A percentile compares a stretch with the other conserved stretches of the same genome.
Conservation (phyloP, 2,113 vertebrate genomes). For the Zosterops lateralis region DNA sequence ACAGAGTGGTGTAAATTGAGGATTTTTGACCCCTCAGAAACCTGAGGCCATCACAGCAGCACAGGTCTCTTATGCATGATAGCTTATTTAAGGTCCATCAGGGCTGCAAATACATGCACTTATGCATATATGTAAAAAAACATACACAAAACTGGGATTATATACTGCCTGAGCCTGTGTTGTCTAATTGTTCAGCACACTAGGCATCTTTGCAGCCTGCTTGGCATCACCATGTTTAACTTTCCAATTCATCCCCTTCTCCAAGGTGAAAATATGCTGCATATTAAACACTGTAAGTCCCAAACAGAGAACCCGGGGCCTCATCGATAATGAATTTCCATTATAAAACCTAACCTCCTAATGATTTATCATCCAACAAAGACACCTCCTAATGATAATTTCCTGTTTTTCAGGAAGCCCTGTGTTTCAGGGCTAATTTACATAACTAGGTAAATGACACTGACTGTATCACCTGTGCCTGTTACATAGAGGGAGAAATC, state of each 20-base stretch:
- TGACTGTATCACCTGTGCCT: not conserved
- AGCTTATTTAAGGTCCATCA: not conserved
- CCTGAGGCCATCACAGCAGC: not conserved
- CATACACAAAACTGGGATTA: not conserved
- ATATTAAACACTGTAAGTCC: not conserved
- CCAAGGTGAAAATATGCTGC: not conserved
- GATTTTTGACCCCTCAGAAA: not conserved
- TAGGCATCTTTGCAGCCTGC: not conserved
- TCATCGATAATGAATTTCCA: not conserved
- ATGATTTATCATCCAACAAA: conserved; percentile 2
- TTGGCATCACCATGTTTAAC: not conserved
- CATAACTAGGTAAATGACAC: not conserved
- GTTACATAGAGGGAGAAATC: not conserved
- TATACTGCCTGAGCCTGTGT: not conserved
- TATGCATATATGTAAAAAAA: not conserved
- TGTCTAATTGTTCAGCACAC: not conserved
- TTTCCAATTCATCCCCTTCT: not conserved
- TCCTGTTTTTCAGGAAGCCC: conserved; percentile 16
- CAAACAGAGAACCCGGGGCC: not conserved
- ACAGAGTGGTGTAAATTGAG: not conserved
- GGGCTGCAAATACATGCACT: not conserved
- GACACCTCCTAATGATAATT: not conserved
- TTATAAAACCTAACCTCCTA: not conserved
- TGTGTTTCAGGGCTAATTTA: not conserved
- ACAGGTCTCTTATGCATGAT: not conserved